Percentiles rank a stretch among this genome's conserved stretches.
Evolutionary conservation across 2,888 invertebrate genomes (phyloP).

Genomic region (Noctua pronuba): DNA sequence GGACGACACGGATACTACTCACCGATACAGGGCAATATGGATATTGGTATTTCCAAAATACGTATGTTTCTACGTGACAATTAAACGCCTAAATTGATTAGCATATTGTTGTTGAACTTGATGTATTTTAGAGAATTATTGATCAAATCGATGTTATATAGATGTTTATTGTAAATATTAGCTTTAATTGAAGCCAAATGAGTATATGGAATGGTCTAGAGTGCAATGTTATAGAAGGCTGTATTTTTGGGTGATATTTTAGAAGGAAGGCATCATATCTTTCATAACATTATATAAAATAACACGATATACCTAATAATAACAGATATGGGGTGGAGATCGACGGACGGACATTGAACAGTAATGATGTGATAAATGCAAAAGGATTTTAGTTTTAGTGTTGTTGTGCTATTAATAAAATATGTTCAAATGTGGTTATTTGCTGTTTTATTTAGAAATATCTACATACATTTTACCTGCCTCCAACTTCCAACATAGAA

Average conservation of each 20-base stretch:
- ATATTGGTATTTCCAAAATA: conserved; percentile 74
- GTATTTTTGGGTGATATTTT: conserved; percentile 91
- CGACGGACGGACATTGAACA: conserved; percentile 72
- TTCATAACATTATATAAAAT: conserved; percentile 83
- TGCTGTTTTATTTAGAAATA: conserved; percentile 67
- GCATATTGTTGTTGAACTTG: conserved; percentile 89
- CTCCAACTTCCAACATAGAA: background rate
- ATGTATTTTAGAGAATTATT: conserved; percentile 90
- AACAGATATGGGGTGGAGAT: conserved; percentile 60
- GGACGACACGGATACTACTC: conserved; percentile 53
- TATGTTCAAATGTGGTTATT: conserved; percentile 87
- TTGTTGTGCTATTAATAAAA: conserved; percentile 91
- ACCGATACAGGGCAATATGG: conserved; percentile 75
- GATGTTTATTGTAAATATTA: conserved; percentile 90
- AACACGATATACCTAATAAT: conserved; percentile 69
- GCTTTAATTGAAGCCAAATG: conserved; percentile 80
- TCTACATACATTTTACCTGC: background rate
- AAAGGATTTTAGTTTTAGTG: conserved; percentile 86
- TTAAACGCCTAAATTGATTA: conserved; percentile 86
- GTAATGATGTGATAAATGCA: conserved; percentile 87
- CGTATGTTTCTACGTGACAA: conserved; percentile 82
- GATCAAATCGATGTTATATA: conserved; percentile 90
- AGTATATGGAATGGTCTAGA: conserved; percentile 84
- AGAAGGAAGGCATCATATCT: conserved; percentile 87
- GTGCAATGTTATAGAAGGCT: conserved; percentile 86